Evolutionary conservation across 1,140 invertebrate genomes (phyloP).

Genomic region (Bombus sylvicola): DNA sequence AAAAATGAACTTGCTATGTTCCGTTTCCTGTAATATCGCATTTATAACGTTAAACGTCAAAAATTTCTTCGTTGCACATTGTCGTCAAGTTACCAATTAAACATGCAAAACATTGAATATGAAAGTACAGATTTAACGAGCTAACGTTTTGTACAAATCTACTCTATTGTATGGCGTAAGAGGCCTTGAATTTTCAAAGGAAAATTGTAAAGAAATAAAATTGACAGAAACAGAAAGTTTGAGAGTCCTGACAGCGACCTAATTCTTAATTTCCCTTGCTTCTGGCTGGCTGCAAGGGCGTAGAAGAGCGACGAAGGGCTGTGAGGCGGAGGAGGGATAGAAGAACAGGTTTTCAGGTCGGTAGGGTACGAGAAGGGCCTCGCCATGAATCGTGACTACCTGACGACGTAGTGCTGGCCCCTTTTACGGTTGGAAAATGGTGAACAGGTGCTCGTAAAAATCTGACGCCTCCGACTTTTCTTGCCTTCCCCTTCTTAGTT

Average conservation of each 20-base stretch:
- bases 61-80: no score
- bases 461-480: constrained; percentile 65
- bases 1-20: no score
- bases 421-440: constrained; percentile 72
- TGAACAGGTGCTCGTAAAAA: constrained; percentile 79
- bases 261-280: constrained; percentile 73
- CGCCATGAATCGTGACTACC: constrained; percentile 74
- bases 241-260: constrained; percentile 61
- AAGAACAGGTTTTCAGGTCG: constrained; percentile 77
- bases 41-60: no score
- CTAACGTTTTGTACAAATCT: neutral
- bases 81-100: no score
- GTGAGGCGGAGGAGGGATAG: constrained; percentile 44
- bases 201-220: neutral
- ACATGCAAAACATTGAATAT: neutral
- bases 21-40: no score
- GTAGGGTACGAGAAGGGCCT: constrained; percentile 65
- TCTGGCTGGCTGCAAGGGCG: constrained; percentile 37
- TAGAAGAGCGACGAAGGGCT: constrained; percentile 32
- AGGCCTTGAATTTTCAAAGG: no score
- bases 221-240: neutral
- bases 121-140: neutral
- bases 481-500: constrained; percentile 38
- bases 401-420: constrained; percentile 72
- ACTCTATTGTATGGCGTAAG: neutral